Conservation (phyloP, 2,888 invertebrate species). For the Neoitamus cyanurus region DNA sequence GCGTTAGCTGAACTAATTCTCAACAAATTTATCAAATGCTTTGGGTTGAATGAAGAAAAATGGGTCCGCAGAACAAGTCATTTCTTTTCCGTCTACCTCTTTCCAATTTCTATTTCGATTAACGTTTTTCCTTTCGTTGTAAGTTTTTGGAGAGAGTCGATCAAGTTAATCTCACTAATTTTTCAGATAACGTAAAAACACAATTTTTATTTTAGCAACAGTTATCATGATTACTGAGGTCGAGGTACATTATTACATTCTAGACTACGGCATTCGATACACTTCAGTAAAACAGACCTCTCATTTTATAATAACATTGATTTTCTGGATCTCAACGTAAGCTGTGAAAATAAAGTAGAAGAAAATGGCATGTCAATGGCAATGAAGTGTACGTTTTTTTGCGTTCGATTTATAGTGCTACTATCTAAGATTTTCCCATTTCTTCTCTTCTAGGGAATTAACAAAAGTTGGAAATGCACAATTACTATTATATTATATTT, state of each 20-base stretch:
- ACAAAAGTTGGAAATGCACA: too few species aligned
- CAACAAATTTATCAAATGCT: background rate
- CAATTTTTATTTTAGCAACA: background rate
- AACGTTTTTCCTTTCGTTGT: background rate
- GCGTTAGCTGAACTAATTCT: background rate
- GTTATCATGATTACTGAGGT: background rate
- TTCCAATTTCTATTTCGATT: background rate
- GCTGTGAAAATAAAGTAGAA: background rate
- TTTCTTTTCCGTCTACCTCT: background rate
- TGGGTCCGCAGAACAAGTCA: background rate
- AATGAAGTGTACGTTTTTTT: background rate
- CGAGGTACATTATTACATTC: background rate
- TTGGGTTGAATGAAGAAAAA: background rate
- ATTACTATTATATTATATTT: too few species aligned
- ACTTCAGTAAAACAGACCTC: background rate
- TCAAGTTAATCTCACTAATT: background rate
- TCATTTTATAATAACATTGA: background rate
- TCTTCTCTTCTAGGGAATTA: background rate
- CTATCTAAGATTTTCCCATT: background rate
- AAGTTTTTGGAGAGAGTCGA: background rate
- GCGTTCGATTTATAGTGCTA: background rate
- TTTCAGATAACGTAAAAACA: background rate
- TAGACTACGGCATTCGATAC: background rate
- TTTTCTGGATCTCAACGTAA: background rate
- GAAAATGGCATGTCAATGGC: background rate